Conservation (phyloP, 2,113 vertebrate species). For the Heterochromis multidens region DNA sequence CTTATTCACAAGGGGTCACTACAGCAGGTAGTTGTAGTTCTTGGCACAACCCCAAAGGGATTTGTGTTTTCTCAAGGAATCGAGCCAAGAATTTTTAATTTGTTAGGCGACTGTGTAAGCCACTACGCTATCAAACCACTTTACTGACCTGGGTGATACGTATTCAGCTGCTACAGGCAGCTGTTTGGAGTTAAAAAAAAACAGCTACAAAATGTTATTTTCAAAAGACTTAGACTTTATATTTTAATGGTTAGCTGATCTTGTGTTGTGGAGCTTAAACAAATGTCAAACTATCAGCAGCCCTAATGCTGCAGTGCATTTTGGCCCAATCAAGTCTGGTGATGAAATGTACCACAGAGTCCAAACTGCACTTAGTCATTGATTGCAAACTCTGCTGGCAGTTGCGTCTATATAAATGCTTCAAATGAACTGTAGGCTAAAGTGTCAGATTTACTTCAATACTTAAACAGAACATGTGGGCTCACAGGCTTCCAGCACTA, state of each 20-base stretch:
- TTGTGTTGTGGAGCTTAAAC: background rate
- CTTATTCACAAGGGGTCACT: too few species aligned
- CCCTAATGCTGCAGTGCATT: background rate
- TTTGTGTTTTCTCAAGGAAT: too few species aligned
- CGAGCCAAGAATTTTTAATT: too few species aligned
- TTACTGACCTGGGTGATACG: too few species aligned
- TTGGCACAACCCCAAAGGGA: too few species aligned
- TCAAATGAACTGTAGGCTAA: background rate
- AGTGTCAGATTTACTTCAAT: constrained; percentile 2
- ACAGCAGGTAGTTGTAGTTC: too few species aligned
- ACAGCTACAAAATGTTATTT: background rate
- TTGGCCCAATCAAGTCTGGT: constrained; percentile 1
- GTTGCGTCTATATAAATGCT: background rate
- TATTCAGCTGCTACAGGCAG: background rate
- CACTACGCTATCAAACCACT: too few species aligned
- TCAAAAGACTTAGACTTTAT: background rate
- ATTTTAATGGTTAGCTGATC: background rate
- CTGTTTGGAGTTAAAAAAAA: background rate
- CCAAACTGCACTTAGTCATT: background rate
- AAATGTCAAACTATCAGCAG: background rate
- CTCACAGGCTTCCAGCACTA: background rate
- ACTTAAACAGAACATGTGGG: background rate
- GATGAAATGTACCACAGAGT: background rate
- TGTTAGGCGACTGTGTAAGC: too few species aligned
- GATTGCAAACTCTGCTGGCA: constrained; percentile 11